Evolutionary conservation across 2,888 invertebrate species (phyloP), one percentile per base, ranked within the genome.

Genomic region (Dugesia japonica): DNA sequence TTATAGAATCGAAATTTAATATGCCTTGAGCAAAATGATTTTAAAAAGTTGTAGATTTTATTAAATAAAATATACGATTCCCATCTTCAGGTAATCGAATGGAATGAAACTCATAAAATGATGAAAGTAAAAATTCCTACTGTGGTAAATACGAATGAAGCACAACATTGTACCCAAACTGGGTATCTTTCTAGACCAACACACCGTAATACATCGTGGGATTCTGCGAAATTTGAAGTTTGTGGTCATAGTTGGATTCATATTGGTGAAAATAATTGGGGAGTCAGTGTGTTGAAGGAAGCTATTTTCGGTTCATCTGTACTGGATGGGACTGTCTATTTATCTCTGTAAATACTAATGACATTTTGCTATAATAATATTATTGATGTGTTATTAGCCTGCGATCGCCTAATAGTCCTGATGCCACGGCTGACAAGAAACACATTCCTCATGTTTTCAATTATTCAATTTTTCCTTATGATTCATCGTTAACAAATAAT

Each of bases 191-290:
- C 83, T 77, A 80, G 86, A 27, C 85, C 86, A 0, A 86, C 85
- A n/a, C 86, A 86, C 79, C 82, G 80, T 72, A 87, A 87, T 80
- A 87, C 86, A 15, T 85, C 86, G 17, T 87, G 86, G 86, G 86
- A 87, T 79, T 84, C 83, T 79, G 86, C 87, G 1, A 84, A 83
- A 79, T 86, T 82, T 82, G 87, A 87, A 83, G 86, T 85, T 4
- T 87, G 86, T 82, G 86, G 85, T 33, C 87, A 87, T 80, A 86
- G 86, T 79, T 87, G 87, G 87, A 84, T 85, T 38, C 86, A 86
- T 78, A 71, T 86, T n/a, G 85, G 86, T 0, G 86, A 87, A 79
- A 82, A 82, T 79, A 83, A 83, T 77, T 84, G 81, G 79, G 87
- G 87, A 71, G 82, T 87, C 15, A 82, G 86, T 13, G 80, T 87